Conservation (phyloP, 2,113 vertebrate genomes). For the mouse (Mus musculus) region DNA sequence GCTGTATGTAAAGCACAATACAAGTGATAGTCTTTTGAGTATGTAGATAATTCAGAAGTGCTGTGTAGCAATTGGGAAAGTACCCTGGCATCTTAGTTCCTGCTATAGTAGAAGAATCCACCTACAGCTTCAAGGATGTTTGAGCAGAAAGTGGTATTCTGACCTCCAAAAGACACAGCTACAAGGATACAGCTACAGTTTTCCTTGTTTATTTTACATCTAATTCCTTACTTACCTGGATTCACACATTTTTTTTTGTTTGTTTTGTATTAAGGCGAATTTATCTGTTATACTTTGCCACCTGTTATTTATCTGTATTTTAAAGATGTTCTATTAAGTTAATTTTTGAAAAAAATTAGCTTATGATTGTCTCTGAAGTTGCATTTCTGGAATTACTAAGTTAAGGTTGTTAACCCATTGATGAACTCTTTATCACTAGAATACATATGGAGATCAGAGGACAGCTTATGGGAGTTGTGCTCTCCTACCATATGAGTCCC, state of each 20-base stretch:
- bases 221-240: neutral
- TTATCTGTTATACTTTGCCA: slow-evolving; percentile 19
- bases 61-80: neutral
- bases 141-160: neutral
- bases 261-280: neutral
- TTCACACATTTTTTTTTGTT: too few relatives aligned
- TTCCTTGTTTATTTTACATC: neutral
- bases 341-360: slow-evolving; percentile 43
- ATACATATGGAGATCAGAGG: neutral
- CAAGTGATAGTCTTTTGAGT: neutral
- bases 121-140: neutral
- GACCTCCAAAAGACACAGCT: neutral
- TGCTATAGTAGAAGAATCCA: neutral
- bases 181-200: neutral
- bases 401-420: neutral
- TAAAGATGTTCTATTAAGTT: slow-evolving; percentile 19
- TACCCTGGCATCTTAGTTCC: neutral
- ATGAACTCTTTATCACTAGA: neutral
- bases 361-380: slow-evolving; percentile 34
- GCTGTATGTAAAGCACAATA: neutral
- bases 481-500: neutral
- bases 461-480: neutral
- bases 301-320: slow-evolving; percentile 14
- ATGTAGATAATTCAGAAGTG: neutral
- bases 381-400: slow-evolving; percentile 36